These are phyloP conservation scores for Vidua macroura DNA, from an alignment of 2,113 vertebrate species.

Conservation along the genomic window DNA sequence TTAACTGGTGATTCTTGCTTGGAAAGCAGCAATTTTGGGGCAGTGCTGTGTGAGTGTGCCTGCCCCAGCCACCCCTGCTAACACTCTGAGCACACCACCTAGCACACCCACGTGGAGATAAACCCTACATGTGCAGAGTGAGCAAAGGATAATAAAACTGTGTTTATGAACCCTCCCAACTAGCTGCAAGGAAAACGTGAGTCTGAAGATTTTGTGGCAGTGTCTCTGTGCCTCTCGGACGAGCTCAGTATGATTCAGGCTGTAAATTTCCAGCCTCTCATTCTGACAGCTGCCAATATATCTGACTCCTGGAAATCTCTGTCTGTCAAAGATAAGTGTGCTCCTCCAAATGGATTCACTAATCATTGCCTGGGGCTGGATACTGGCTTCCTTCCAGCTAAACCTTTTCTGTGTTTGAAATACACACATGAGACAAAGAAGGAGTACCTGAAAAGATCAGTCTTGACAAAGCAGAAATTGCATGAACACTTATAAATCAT, in stretches of 20 bases:
- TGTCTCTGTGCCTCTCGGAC: not conserved
- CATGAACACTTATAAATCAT: conserved; percentile 31
- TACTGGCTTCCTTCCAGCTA: conserved; percentile 64
- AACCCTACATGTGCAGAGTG: not conserved
- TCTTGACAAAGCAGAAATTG: conserved; percentile 50
- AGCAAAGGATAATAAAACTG: not conserved
- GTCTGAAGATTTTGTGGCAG: not conserved
- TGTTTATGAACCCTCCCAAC: not conserved
- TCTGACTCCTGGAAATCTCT: conserved; percentile 56
- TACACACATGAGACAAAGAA: conserved; percentile 45
- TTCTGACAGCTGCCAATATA: conserved; percentile 63
- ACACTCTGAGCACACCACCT: not conserved
- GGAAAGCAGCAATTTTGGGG: not conserved
- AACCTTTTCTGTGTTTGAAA: conserved; percentile 49
- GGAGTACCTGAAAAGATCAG: conserved; percentile 42
- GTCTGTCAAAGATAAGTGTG: conserved; percentile 67
- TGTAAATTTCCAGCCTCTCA: conserved; percentile 22
- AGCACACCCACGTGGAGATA: not conserved
- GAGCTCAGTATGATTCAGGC: not conserved
- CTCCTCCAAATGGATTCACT: conserved; percentile 61
- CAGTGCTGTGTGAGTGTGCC: not conserved
- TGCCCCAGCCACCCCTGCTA: not conserved
- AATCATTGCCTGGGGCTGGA: conserved; percentile 59
- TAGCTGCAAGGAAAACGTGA: not conserved
- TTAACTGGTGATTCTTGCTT: not conserved